A percentile compares a stretch with the other conserved stretches of the same genome.
phyloP scores from a whole-genome alignment of 1,140 invertebrate species.

The Potamilus streckersoni region DNA sequence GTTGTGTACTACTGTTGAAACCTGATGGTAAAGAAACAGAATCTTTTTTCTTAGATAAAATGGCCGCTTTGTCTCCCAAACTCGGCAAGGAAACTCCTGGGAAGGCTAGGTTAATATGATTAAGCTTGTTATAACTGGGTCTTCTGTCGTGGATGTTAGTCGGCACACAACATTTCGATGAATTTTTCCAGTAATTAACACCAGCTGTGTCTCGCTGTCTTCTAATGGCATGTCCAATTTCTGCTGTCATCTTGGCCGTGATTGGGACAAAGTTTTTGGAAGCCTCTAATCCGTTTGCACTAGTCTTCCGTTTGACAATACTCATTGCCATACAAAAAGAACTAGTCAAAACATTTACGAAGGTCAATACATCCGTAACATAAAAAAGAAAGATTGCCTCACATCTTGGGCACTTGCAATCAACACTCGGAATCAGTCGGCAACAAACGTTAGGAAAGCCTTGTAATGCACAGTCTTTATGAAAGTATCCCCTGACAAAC shows the following conservation, averaged over 20 bases:
- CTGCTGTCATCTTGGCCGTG: conserved; percentile 9
- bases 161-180: neutral
- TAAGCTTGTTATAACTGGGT: conserved; percentile 2
- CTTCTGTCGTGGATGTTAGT: conserved; percentile 2
- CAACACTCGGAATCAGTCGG: too few species aligned
- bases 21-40: neutral
- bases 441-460: too few species aligned
- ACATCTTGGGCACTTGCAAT: too few species aligned
- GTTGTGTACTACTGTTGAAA: conserved; percentile 4
- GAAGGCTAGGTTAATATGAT: conserved; percentile 18
- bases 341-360: too few species aligned
- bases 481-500: too few species aligned
- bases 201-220: conserved; percentile 13
- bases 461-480: too few species aligned
- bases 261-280: neutral
- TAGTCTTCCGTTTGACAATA: too few species aligned
- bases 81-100: conserved; percentile 20
- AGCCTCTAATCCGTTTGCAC: neutral
- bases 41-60: conserved; percentile 3
- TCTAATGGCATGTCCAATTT: conserved; percentile 17
- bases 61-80: neutral
- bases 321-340: too few species aligned
- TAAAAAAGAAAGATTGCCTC: too few species aligned
- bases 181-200: conserved; percentile 17
- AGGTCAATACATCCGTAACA: too few species aligned